Base-by-base conservation (phyloP, 1,140 invertebrate species). In the Reticulitermes speratus region DNA sequence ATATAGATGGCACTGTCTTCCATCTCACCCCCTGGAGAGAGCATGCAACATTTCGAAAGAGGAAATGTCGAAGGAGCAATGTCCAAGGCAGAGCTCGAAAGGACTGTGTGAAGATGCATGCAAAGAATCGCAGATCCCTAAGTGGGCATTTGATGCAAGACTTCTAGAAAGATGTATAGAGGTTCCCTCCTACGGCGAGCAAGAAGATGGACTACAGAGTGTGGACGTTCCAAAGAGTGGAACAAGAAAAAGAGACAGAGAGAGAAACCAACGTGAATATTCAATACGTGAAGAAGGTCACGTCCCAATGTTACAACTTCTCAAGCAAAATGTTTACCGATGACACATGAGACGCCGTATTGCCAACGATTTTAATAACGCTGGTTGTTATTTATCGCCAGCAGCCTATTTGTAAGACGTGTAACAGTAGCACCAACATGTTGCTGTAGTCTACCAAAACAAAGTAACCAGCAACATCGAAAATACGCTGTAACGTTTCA, bases 101-200 rank as follows among this genome's bases (percentile, higher is more conserved):
- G n/a, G 65, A 75, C n/a, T 75, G 65, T 75, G 65, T 75, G 65
- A 75, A 75, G 65, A 75, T n/a, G 65, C 25, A 30, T 30, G 65
- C 65, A 75, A 75, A 75, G 65, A 75, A 75, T 75, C 25, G 65
- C 65, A 75, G 65, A 75, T 75, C 65, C 65, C 65, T 75, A 75
- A 75, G 65, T 75, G 65, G n/a, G 65, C 65, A 75, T 30, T 75
- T n/a, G 65, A 75, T 75, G 65, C 65, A 75, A 75, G 65, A 75
- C 65, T 75, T 75, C n/a, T 75, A 75, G n/a, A 75, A 75, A 75
- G 65, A 75, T 75, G 65, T 75, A 75, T 75, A 75, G 65, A n/a
- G 65, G n/a, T 30, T 75, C 65, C 65, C 65, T 75, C 65, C 65
- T 30, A 75, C 65, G 12, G 65, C 65, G 65, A 75, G n/a, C n/a